These are phyloP conservation scores for Camptogramma bilineatum DNA, from an alignment of 2,888 invertebrate species.

Conservation along the genomic window DNA sequence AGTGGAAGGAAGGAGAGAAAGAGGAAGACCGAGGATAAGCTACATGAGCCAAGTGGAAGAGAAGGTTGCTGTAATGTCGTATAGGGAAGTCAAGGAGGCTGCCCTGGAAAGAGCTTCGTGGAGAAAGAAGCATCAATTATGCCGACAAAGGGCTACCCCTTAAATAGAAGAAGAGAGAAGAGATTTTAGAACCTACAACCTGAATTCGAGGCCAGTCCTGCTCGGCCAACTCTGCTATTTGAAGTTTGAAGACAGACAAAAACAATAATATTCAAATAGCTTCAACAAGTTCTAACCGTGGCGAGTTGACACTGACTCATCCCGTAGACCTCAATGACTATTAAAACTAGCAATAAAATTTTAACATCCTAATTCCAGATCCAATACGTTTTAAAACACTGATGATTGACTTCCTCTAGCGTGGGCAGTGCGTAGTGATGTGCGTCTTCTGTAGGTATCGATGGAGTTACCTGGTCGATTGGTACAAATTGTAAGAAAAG, in stretches of 20 bases:
- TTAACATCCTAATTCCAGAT: constrained; percentile 55
- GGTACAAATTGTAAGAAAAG: not conserved
- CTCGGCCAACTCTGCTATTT: too few species aligned
- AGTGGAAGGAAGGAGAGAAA: too few species aligned
- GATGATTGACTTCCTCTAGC: constrained; percentile 79
- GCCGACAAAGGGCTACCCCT: too few species aligned
- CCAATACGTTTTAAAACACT: constrained; percentile 63
- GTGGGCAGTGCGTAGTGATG: constrained; percentile 59
- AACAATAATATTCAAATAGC: not conserved
- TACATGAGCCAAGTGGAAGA: too few species aligned
- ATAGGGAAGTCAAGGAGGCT: too few species aligned
- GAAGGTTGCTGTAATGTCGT: too few species aligned
- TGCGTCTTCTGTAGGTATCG: constrained; percentile 31
- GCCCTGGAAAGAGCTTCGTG: too few species aligned
- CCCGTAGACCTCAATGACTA: constrained; percentile 43
- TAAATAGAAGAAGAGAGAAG: too few species aligned
- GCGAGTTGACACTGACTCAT: constrained; percentile 32
- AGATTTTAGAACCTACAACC: not conserved
- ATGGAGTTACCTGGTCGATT: constrained; percentile 18
- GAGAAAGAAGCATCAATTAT: too few species aligned
- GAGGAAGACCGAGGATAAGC: too few species aligned
- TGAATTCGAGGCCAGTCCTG: too few species aligned
- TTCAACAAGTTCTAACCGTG: not conserved
- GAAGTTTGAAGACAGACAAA: not conserved
- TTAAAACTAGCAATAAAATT: constrained; percentile 47